phyloP scores from a whole-genome alignment of 2,797 vertebrate genomes.

The Pachyuromys duprasi region DNA sequence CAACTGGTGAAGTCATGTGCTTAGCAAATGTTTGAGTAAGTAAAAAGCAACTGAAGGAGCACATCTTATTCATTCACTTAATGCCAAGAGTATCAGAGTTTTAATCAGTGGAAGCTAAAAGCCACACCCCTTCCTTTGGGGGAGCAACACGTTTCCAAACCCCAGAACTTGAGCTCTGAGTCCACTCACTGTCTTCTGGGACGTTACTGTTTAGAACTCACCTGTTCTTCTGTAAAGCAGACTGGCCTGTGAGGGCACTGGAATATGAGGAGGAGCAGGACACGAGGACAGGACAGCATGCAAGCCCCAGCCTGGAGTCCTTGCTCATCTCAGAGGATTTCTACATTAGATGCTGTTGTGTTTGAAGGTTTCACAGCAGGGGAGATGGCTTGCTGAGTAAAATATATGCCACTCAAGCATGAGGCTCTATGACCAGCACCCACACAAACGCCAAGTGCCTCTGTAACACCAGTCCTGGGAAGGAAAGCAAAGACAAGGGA shows the following conservation, averaged over 20 bases:
- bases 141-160: not conserved
- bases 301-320: not conserved
- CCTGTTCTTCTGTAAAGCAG: constrained; percentile 21
- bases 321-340: not conserved
- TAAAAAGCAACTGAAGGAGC: constrained; percentile 34
- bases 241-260: not conserved
- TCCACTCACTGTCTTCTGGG: not conserved
- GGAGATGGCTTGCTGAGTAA: not conserved
- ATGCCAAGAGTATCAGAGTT: constrained; percentile 44
- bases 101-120: constrained; percentile 41
- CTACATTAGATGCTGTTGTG: not conserved
- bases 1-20: constrained; percentile 37
- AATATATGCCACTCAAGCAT: not conserved
- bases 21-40: constrained; percentile 64
- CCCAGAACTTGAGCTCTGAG: not conserved
- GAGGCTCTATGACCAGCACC: not conserved
- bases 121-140: not conserved
- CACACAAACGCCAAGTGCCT: not conserved
- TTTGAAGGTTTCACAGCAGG: not conserved
- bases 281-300: not conserved
- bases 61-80: constrained; percentile 44
- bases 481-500: no score
- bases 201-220: not conserved
- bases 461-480: no score
- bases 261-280: not conserved